Evolutionary conservation across 2,113 vertebrate species (phyloP), one percentile per base, ranked within the genome.

Genomic region (Anguilla rostrata): DNA sequence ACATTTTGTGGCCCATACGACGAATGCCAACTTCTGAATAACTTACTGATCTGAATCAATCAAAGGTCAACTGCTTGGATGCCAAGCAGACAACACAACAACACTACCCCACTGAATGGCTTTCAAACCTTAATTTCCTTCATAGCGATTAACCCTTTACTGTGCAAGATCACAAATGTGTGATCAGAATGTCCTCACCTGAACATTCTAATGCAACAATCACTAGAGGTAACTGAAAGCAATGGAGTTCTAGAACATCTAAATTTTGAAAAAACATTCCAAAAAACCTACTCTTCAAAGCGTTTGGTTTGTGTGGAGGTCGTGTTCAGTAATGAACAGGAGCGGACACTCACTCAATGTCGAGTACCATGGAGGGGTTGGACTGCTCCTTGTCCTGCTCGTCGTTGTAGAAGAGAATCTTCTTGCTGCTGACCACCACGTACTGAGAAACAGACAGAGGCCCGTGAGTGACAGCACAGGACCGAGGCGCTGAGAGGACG

Each of bases 381-480:
- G 98, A 99, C 89, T 98, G 98, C 85, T 99, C 98, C 91, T 98
- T 99, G 93, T 99, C 97, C 93, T 96, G 97, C 92, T 99, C 98
- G 79, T 99, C 98, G 3, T 99, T 99, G 94, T 99, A 99, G 93
- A 99, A 99, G 84, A 99, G 92, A 89, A 99, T 99, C 95, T 99
- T 99, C 95, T 98, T 99, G 93, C 98, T 99, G 96, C 98, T 99
- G 87, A 99, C 98, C 85, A 99, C 98, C 93, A 99, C 98, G 91
- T 99, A 99, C 98, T 99, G 91, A 1, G 41, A 39, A 90, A 91
- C 16, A 87, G 46, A 87, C 22, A 41, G 53, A 43, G 9, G 66
- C 0, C 18, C 20, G 20, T 60, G 16, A 43, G 46, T 56, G 53
- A 29, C 26, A 18, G 40, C 11, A n/a, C 20, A 18, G 63, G n/a